These are phyloP conservation scores for Hartigia nigra DNA, from an alignment of 2,888 invertebrate species.

Conservation along the genomic window DNA sequence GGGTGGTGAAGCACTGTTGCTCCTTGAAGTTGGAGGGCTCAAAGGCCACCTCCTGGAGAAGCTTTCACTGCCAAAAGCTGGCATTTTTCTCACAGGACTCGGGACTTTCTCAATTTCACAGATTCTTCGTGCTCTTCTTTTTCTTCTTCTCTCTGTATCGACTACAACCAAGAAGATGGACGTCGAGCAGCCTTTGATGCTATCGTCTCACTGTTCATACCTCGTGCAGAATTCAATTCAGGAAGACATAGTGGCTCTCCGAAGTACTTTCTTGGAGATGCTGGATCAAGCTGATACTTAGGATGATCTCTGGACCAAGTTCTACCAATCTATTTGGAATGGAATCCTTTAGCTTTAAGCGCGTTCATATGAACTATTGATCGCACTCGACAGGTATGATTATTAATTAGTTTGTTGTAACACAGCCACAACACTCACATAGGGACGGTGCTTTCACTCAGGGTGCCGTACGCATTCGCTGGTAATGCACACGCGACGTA, in stretches of 20 bases:
- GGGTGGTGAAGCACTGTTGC: conserved; percentile 69
- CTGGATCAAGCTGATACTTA: neutral
- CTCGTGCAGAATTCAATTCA: neutral
- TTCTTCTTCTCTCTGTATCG: neutral
- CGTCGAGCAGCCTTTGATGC: neutral
- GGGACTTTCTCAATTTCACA: neutral
- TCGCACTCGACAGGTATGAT: neutral
- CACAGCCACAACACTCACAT: conserved; percentile 8
- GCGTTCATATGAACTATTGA: neutral
- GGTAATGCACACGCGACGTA: conserved; percentile 50
- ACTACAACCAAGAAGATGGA: neutral
- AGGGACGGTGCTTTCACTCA: neutral
- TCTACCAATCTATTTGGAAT: neutral
- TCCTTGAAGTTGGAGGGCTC: conserved; percentile 68
- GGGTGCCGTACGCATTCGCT: conserved; percentile 30
- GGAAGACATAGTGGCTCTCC: neutral
- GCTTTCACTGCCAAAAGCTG: conserved; percentile 76
- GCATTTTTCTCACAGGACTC: conserved; percentile 67
- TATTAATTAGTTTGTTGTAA: neutral
- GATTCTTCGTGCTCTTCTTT: neutral
- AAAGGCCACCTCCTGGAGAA: conserved; percentile 70
- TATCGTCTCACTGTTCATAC: no score
- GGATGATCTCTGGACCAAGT: neutral
- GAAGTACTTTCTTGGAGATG: neutral
- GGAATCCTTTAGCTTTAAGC: neutral